Evolutionary conservation across 2,888 invertebrate genomes (phyloP), one percentile per base, ranked within the genome.

Genomic region (Dryobotodes eremita): DNA sequence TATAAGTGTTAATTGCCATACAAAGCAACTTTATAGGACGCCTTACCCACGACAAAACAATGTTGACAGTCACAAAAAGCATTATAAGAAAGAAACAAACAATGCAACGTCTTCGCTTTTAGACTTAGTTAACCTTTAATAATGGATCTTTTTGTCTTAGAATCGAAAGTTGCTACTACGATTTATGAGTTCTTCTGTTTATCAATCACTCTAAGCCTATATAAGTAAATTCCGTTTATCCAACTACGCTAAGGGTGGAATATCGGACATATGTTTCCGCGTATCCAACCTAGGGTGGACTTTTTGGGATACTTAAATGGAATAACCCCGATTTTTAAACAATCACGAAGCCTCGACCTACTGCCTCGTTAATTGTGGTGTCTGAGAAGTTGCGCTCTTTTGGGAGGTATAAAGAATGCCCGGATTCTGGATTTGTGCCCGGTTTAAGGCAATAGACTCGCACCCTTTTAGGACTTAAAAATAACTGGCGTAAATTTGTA

Each of bases 131-230:
- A 65, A 65, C 62, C 4, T 46, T 31, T 48, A 53, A 7, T 62
- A 20, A n/a, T 53, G 20, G n/a, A 62, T 62, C 13, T 69, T 77
- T 84, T 84, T 80, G 46, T 59, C 23, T 59, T 50, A 13, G 23
- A 57, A 66, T 75, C 23, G 85, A 84, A 84, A 84, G 77, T 73
- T 61, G 23, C 17, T 57, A 62, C 17, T 75, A 17, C 15, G 31
- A 23, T 75, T 31, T 61, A 61, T 31, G 20, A 20, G 31, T 17
- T 42, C 2, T 42, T 7, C 42, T 7, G 42, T 42, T 42, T 6
- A 42, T 42, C 7, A 5, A 42, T 42, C 15, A 61, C 31, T 61
- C 8, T 26, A 26, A 59, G n/a, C n/a, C n/a, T n/a, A n/a, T n/a
- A n/a, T n/a, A 59, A 6, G 15, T 26, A 59, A 59, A 26, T 59